phyloP scores from a whole-genome alignment of 2,797 vertebrate genomes.

The Heliangelus exortis region DNA sequence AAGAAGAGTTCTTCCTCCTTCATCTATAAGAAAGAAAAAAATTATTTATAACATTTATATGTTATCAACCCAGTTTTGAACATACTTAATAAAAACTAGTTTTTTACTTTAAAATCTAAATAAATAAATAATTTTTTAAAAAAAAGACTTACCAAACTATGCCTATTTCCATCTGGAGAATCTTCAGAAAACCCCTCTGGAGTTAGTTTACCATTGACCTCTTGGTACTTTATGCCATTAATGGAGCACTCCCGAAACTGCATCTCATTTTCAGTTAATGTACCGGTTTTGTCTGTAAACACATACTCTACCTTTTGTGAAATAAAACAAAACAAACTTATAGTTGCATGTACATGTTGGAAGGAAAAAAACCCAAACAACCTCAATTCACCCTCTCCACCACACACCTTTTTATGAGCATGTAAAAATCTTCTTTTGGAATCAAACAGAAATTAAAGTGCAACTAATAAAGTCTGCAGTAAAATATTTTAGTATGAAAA shows the following conservation, averaged over 20 bases:
- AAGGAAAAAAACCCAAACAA: background rate
- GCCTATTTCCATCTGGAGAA: slow-evolving; percentile 80
- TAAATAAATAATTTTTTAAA: too few relatives aligned
- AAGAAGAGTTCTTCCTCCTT: slow-evolving; percentile 91
- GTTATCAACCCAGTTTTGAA: background rate
- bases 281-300: slow-evolving; percentile 98
- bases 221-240: slow-evolving; percentile 93
- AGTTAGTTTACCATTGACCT: slow-evolving; percentile 91
- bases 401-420: background rate
- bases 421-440: background rate
- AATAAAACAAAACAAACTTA: slow-evolving; percentile 1
- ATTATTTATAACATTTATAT: background rate
- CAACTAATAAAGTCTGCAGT: background rate
- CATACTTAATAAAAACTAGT: background rate
- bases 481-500: background rate
- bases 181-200: slow-evolving; percentile 92
- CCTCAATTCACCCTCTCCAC: background rate
- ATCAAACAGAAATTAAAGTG: background rate
- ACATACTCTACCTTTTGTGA: slow-evolving; percentile 93
- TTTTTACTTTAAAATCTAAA: background rate
- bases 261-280: slow-evolving; percentile 98
- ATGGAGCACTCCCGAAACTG: slow-evolving; percentile 97
- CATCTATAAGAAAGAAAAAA: slow-evolving; percentile 72
- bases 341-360: background rate
- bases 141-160: slow-evolving; percentile 73